phyloP scores from a whole-genome alignment of 2,888 invertebrate species.

The Ommatoiulus sabulosus region DNA sequence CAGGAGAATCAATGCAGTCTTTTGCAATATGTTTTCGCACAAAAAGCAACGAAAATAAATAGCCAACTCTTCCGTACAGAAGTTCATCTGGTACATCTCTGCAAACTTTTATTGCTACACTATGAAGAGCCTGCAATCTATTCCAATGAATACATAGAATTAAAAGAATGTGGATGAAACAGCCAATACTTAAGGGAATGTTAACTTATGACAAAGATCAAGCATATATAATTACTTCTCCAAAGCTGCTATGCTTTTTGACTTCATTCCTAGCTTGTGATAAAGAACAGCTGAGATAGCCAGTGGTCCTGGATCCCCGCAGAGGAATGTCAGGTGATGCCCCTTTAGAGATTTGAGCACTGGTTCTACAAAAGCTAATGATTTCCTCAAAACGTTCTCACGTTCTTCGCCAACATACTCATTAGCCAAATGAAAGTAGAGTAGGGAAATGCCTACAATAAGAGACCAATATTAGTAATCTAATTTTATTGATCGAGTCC shows the following conservation, averaged over 20 bases:
- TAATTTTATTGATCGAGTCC: too few relatives aligned
- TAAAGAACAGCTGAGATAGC: constrained; percentile 74
- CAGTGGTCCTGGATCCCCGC: constrained; percentile 77
- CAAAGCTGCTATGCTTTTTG: constrained; percentile 69
- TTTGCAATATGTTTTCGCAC: constrained; percentile 76
- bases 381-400: constrained; percentile 68
- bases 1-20: constrained; percentile 72
- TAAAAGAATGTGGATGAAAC: too few relatives aligned
- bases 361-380: constrained; percentile 65
- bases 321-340: constrained; percentile 75
- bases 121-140: constrained; percentile 73
- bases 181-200: too few relatives aligned
- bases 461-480: too few relatives aligned
- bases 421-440: constrained; percentile 72
- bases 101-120: constrained; percentile 71
- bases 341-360: constrained; percentile 68
- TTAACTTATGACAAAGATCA: too few relatives aligned
- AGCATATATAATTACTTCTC: constrained; percentile 58
- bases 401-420: constrained; percentile 59
- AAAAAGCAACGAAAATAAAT: constrained; percentile 81
- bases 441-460: constrained; percentile 73
- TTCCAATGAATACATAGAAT: neutral
- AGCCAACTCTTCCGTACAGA: constrained; percentile 87
- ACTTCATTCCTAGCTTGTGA: constrained; percentile 72
- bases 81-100: constrained; percentile 80